Evolutionary conservation across 2,888 invertebrate species (phyloP), one percentile per base, ranked within the genome.

Genomic region (Orchesella flavescens): DNA sequence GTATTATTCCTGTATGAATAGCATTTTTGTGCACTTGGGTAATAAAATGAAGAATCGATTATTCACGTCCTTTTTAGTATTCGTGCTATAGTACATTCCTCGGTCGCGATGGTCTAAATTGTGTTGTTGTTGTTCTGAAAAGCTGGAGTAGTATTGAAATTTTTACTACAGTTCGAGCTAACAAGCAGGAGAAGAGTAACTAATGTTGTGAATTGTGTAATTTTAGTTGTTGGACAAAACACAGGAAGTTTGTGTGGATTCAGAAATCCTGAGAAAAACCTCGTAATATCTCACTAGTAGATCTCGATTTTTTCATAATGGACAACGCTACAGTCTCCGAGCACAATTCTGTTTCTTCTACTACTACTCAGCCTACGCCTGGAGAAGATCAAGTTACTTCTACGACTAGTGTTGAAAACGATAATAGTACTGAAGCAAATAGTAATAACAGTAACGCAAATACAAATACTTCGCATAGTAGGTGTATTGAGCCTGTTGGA

Each of bases 321-420:
- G 74, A 81, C 49, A 81, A 68, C 19, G 34, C 68, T 46, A 17
- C n/a, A 24, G 73, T 73, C 17, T 21, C 23, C 12, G 74, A 74
- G 19, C 66, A 49, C 9, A 69, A 75, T 68, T 75, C 75, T 5
- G 63, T 71, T 34, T 53, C 82, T 19, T n/a, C 75, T 24, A 24
- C 72, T 24, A 24, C 72, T 15, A 17, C 75, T 13, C 10, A 13
- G 53, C 15, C 68, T n/a, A 9, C 73, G 12, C 49, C 75, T 49
- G 78, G 68, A 57, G 74, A 79, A 75, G 84, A 84, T 55, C 84
- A 79, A 44, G 72, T 73, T 23, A 43, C 34, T 55, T 72, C 72
- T 53, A 65, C 79, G 15, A 72, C 72, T 23, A 61, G 61, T 23
- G 72, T 79, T 71, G 72, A 79, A 21, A 79, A 79, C 65, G 79